Evolutionary conservation across 1,140 invertebrate species (phyloP), one percentile per base, ranked within the genome.

Genomic region (Lutraria rhynchaena): DNA sequence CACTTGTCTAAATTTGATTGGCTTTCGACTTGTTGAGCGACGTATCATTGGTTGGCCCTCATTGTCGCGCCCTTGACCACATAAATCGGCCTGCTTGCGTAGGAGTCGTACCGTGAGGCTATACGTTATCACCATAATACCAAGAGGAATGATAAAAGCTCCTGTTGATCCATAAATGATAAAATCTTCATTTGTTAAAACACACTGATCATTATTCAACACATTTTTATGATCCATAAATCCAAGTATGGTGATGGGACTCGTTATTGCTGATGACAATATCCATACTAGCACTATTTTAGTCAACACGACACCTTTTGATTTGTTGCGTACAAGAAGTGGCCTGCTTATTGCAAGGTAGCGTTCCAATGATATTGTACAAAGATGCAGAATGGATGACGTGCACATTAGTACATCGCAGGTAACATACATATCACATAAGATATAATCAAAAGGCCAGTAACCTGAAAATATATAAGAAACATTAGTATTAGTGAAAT

Each of bases 101-200:
- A 92, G 75, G 41, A 91, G 86, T 53, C 95, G 94, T 1, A 98
- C 96, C 0, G 98, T 99, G 63, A 98, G 94, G 2, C 96, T 95
- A 89, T 99, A 99, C 9, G 98, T 98, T 44, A 98, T 93, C 86
- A 98, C 93, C 98, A 99, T 99, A 67, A 99, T 97, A 19, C 95
- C 93, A 41, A 99, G 94, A 1, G 98, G 98, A 82, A 99, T 98
- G 93, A 98, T 98, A 92, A 99, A 99, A 84, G 97, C 98, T 84
- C 98, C 89, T 86, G 98, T 96, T 49, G 97, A 98, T 27, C 97
- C 97, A 86, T 98, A 97, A 69, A 98, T 94, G 91, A 97, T 97
- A 93, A 98, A 98, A 4, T 88, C 76, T 31, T 87, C 73, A 80
- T 91, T 91, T 37, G 69, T 85, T 24, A 91, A 70, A 3, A 95